phyloP scores from a whole-genome alignment of 2,888 invertebrate genomes.

The Pandemis cinnamomeana region DNA sequence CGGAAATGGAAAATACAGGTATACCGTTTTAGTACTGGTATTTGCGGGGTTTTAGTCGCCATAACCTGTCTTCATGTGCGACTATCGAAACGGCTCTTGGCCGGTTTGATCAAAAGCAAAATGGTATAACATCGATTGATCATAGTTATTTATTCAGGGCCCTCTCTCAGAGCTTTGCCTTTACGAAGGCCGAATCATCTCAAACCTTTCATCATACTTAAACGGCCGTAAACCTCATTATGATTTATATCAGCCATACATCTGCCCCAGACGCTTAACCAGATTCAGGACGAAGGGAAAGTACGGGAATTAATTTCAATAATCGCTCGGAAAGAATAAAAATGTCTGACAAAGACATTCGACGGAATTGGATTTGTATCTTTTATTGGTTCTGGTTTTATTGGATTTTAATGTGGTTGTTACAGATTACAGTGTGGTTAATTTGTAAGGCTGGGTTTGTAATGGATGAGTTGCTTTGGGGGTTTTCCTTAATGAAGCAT shows the following conservation, averaged over 20 bases:
- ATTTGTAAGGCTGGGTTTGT: neutral
- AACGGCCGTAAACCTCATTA: slow-evolving; percentile 15
- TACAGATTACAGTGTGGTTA: neutral
- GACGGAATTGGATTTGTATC: slow-evolving; percentile 6
- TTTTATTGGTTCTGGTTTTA: neutral
- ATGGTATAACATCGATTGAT: neutral
- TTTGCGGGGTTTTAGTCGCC: too few relatives aligned
- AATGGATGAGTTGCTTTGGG: neutral
- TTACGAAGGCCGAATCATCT: neutral
- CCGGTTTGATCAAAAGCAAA: too few relatives aligned
- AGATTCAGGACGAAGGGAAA: neutral
- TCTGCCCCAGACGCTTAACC: slow-evolving; percentile 2
- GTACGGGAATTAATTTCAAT: slow-evolving; percentile 9
- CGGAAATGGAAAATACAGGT: too few relatives aligned
- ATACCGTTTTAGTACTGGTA: too few relatives aligned
- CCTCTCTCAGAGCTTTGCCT: too few relatives aligned
- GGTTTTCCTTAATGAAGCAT: neutral
- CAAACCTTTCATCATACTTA: slow-evolving; percentile 8
- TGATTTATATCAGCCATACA: slow-evolving; percentile 5
- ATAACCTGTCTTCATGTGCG: too few relatives aligned
- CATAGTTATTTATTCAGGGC: neutral
- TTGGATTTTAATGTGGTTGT: neutral
- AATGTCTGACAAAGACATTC: neutral
- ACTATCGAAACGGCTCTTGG: too few relatives aligned
- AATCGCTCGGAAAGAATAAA: slow-evolving; percentile 7